Base-by-base conservation (phyloP, 2,797 vertebrate species). In the Cyprinodon diabolis region DNA sequence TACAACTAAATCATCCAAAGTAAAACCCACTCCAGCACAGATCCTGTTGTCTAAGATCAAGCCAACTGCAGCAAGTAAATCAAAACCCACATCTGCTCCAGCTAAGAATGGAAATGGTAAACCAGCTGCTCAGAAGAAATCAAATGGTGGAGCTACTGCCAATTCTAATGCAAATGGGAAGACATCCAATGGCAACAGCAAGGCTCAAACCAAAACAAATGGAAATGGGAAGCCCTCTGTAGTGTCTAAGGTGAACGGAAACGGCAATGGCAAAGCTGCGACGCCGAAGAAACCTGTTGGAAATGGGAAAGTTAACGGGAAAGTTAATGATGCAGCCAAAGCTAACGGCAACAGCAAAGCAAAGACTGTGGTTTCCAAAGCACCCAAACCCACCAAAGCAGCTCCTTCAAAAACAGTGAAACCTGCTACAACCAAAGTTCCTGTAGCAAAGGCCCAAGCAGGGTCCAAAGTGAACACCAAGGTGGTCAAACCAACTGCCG, bases 41-140 rank as follows among this genome's bases (percentile, higher is more conserved):
- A 9, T 84, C 68, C 84, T 94, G 51, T 80, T 94, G 73, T 93
- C 92, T 62, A 94, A 93, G 85, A 91, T 93, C 68, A 94, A 94
- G 82, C 88, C 93, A 66, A 92, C 90, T 45, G 66, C 84, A 69
- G 83, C 84, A 71, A 55, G 83, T 80, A 92, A 91, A 81, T 58
- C 90, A 19, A 95, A 95, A 69, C 52, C 88, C 67, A 88, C 90
- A 6, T 51, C 83, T 21, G 86, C 90, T 69, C 84, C 92, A 49
- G 77, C 66, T 43, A 94, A 87, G 81, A 92, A 86, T 2, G 63
- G 82, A 56, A 91, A 86, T 4, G 86, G 76, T 0, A 93, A 92
- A 89, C 0, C 75, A 56, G 52, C 75, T 47, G 51, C 45, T 12
- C 85, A 87, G 68, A 93, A 92, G 82, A 93, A 89, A 75, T 58